Percentiles rank a stretch among this genome's conserved stretches.
Conservation (phyloP, 2,113 vertebrate species). For the Propithecus coquereli region DNA sequence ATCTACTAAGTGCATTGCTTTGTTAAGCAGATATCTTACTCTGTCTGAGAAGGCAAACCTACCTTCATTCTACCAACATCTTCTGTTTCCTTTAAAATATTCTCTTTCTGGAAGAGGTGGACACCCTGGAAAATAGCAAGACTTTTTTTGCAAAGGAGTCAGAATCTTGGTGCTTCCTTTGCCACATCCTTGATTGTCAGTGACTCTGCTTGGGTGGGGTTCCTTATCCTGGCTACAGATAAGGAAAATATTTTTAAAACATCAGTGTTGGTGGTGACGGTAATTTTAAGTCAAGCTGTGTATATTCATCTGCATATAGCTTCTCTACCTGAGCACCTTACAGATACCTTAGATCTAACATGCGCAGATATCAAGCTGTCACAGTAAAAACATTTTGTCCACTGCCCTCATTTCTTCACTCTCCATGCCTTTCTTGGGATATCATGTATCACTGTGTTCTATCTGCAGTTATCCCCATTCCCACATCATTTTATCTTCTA, state of each 20-base stretch:
- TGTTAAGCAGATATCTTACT: background rate
- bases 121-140: background rate
- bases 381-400: background rate
- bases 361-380: background rate
- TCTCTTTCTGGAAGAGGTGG: background rate
- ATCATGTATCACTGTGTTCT: background rate
- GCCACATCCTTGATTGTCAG: background rate
- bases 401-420: background rate
- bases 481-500: background rate
- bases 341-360: background rate
- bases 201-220: background rate
- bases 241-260: background rate
- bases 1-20: background rate
- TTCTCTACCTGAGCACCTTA: background rate
- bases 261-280: background rate
- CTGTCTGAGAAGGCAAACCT: background rate
- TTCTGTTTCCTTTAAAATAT: slow-evolving; percentile 20
- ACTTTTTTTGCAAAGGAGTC: background rate
- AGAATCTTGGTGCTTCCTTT: background rate
- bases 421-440: background rate
- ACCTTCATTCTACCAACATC: background rate
- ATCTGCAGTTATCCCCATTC: background rate
- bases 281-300: background rate
- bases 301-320: background rate
- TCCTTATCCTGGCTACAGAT: background rate